These are phyloP conservation scores for Caenorhabditis sp. DNA, from an alignment of 2,888 invertebrate species.

Conservation along the genomic window DNA sequence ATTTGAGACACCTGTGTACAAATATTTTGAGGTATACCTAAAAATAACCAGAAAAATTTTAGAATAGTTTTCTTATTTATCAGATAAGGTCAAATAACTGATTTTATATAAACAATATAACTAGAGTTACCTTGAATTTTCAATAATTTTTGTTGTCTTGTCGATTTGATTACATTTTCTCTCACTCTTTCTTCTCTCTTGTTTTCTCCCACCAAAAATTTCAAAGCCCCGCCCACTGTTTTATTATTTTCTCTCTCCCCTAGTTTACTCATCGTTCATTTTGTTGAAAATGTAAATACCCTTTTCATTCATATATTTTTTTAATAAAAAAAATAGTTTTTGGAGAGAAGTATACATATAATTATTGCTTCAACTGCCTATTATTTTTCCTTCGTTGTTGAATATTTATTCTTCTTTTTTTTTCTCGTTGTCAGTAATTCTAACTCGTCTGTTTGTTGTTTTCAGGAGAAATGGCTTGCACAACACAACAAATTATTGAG, in stretches of 20 bases:
- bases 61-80: slow-evolving; percentile 1
- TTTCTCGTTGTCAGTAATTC: neutral
- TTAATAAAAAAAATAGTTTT: neutral
- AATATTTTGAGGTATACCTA: no score
- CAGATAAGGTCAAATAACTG: neutral
- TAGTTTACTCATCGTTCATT: neutral
- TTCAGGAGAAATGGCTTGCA: slow-evolving; percentile 54
- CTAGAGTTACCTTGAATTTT: neutral
- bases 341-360: no score
- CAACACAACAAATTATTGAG: slow-evolving; percentile 67
- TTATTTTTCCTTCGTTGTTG: neutral
- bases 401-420: neutral
- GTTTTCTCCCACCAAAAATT: neutral
- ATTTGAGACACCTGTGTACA: no score
- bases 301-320: neutral
- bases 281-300: slow-evolving; percentile 2
- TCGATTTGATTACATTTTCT: neutral
- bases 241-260: neutral
- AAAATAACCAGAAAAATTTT: no score
- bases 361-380: neutral
- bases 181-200: neutral
- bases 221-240: neutral
- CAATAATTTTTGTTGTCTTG: neutral
- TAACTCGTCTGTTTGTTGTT: neutral
- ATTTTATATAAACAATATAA: neutral